A percentile compares a stretch with the other conserved stretches of the same genome.
Evolutionary conservation across 1,140 invertebrate genomes (phyloP).

Genomic region (Lucilia cuprina): DNA sequence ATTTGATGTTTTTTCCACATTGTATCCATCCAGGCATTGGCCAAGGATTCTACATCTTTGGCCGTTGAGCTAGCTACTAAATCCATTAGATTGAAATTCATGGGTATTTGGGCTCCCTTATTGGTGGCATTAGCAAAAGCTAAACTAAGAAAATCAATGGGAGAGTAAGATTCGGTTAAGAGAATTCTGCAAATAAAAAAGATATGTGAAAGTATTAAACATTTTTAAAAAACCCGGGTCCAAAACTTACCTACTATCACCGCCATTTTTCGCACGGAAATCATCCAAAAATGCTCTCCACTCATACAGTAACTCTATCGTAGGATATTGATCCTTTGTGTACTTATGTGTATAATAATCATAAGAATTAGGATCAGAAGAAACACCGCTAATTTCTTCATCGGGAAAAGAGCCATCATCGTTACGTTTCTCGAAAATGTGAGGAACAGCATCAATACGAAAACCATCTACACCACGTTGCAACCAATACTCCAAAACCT

Average conservation of each 20-base stretch:
- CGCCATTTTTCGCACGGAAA: conserved; percentile 63
- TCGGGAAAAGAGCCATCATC: conserved; percentile 66
- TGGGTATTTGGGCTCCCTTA: conserved; percentile 70
- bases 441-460: conserved; percentile 70
- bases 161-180: conserved; percentile 71
- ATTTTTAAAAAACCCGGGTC: too few relatives aligned
- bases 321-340: conserved; percentile 69
- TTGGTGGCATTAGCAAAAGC: conserved; percentile 68
- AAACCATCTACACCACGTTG: conserved; percentile 76
- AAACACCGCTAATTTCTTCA: conserved; percentile 64
- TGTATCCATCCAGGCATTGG: conserved; percentile 64
- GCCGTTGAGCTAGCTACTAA: conserved; percentile 52
- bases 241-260: conserved; percentile 55
- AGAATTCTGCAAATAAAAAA: conserved; percentile 58
- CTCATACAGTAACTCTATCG: conserved; percentile 68
- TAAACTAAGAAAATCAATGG: conserved; percentile 62
- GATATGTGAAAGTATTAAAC: neutral
- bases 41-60: conserved; percentile 62
- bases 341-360: conserved; percentile 69
- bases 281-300: conserved; percentile 70
- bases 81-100: conserved; percentile 69
- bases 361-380: conserved; percentile 64
- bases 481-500: conserved; percentile 75
- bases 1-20: conserved; percentile 61
- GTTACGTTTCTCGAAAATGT: conserved; percentile 67